Evolutionary conservation across 2,113 vertebrate species (phyloP).

Genomic region (Corvus moneduloides): DNA sequence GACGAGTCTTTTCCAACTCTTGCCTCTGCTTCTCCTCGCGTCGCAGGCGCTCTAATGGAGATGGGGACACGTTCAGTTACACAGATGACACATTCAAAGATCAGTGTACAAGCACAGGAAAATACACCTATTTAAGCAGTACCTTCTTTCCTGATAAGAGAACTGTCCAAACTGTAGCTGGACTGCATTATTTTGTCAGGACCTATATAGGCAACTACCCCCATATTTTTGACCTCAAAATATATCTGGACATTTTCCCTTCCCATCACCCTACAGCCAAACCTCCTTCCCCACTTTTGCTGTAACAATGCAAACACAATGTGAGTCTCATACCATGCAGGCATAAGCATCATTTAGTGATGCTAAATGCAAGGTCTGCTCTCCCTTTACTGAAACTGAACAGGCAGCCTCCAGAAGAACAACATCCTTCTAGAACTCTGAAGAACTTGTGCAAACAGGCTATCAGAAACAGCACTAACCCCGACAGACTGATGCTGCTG

Average conservation of each 20-base stretch:
- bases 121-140: background rate
- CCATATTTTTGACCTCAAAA: background rate
- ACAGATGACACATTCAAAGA: background rate
- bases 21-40: slow-evolving; percentile 94
- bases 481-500: slow-evolving; percentile 9
- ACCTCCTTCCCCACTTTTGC: background rate
- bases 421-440: background rate
- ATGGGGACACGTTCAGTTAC: background rate
- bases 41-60: slow-evolving; percentile 85
- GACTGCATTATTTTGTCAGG: background rate
- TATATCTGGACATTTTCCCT: background rate
- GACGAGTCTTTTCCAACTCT: slow-evolving; percentile 95
- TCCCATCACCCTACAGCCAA: background rate
- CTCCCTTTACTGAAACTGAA: background rate
- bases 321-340: background rate
- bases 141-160: background rate
- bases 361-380: background rate
- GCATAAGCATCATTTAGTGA: background rate
- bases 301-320: background rate
- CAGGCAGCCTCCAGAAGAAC: background rate
- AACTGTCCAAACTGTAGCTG: background rate
- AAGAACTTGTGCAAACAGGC: background rate
- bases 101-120: background rate
- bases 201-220: background rate
- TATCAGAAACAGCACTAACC: slow-evolving; percentile 36